Conservation (phyloP, 1,140 invertebrate genomes). For the Epicauta chinensis region DNA sequence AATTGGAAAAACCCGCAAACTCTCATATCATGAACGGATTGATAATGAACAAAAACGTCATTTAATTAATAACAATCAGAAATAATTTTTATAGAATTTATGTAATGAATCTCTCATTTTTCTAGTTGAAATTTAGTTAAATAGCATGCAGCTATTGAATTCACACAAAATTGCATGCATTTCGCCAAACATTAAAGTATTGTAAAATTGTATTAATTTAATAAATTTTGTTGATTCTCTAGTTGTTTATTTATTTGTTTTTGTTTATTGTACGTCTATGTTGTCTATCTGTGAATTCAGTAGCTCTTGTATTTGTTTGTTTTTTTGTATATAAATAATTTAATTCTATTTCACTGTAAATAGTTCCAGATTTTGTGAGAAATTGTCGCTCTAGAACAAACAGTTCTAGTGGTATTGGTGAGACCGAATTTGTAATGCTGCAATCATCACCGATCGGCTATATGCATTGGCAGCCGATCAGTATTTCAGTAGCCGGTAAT, state of each 20-base stretch:
- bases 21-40: too few relatives aligned
- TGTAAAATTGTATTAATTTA: background rate
- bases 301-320: conserved; percentile 12
- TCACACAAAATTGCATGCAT: conserved; percentile 2
- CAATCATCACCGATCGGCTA: conserved; percentile 47
- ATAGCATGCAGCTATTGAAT: conserved; percentile 16
- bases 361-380: conserved; percentile 14
- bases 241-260: conserved; percentile 9
- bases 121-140: too few relatives aligned
- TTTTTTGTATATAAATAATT: background rate
- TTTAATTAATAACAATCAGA: too few relatives aligned
- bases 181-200: conserved; percentile 5
- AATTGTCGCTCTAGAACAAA: conserved; percentile 35
- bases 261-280: conserved; percentile 8
- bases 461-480: conserved; percentile 47
- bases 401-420: conserved; percentile 35
- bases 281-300: conserved; percentile 23
- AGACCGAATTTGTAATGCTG: conserved; percentile 52
- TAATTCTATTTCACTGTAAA: conserved; percentile 10
- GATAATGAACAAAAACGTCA: too few relatives aligned
- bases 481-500: conserved; percentile 35
- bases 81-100: too few relatives aligned
- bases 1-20: background rate
- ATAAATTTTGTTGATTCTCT: background rate
- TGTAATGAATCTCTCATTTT: too few relatives aligned